Conservation (phyloP, 2,113 vertebrate species). For the Platichthys stellatus region DNA sequence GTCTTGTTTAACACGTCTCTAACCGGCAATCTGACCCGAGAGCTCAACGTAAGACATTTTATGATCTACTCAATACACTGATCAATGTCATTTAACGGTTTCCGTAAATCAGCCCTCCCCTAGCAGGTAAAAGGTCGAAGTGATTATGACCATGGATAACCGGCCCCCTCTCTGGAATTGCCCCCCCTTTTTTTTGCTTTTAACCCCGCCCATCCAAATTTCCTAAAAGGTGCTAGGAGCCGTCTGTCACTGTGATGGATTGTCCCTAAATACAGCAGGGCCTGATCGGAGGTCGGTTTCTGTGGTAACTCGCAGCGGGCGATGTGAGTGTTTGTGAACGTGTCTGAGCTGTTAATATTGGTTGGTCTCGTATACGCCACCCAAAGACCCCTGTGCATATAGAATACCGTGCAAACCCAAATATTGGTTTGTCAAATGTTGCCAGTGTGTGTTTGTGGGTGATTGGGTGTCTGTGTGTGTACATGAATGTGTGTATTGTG, state of each 20-base stretch:
- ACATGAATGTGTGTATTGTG: slow-evolving; percentile 26
- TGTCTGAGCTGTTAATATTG: slow-evolving; percentile 56
- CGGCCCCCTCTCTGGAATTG: slow-evolving; percentile 1
- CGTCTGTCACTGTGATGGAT: slow-evolving; percentile 69
- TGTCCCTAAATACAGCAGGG: slow-evolving; percentile 58
- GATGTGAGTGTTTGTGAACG: slow-evolving; percentile 58
- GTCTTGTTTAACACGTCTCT: slow-evolving; percentile 27
- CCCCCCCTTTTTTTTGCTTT: slow-evolving; percentile 4
- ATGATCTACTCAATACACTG: slow-evolving; percentile 61
- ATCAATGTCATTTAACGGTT: slow-evolving; percentile 63
- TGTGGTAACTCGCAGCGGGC: slow-evolving; percentile 49
- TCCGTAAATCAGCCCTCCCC: slow-evolving; percentile 20
- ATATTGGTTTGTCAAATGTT: slow-evolving; percentile 60
- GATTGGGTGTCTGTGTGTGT: slow-evolving; percentile 9
- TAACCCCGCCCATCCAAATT: slow-evolving; percentile 44
- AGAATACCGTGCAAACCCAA: slow-evolving; percentile 48
- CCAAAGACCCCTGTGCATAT: slow-evolving; percentile 30
- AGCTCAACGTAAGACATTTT: slow-evolving; percentile 32
- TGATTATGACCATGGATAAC: slow-evolving; percentile 49
- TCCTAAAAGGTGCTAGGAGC: slow-evolving; percentile 55
- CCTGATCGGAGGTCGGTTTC: slow-evolving; percentile 43
- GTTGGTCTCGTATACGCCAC: slow-evolving; percentile 36
- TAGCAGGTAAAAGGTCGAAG: slow-evolving; percentile 55
- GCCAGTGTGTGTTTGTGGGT: slow-evolving; percentile 14
- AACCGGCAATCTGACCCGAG: slow-evolving; percentile 48